phyloP scores from a whole-genome alignment of 2,113 vertebrate species.

The Gallinago media region DNA sequence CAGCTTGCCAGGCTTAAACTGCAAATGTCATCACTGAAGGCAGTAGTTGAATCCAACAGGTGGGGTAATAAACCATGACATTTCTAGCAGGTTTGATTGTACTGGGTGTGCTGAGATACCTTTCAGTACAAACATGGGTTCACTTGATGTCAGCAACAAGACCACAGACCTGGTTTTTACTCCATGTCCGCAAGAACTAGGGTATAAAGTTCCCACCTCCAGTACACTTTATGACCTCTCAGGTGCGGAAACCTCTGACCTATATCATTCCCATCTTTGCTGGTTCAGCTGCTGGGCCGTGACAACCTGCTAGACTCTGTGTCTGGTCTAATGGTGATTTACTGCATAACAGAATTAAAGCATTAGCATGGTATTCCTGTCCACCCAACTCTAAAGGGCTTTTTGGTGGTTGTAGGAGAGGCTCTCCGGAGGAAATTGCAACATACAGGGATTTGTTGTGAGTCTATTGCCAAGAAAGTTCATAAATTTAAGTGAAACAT shows the following conservation, averaged over 20 bases:
- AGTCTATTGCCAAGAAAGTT: constrained; percentile 34
- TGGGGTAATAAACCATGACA: constrained; percentile 52
- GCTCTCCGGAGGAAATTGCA: constrained; percentile 56
- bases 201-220: constrained; percentile 49
- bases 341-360: constrained; percentile 63
- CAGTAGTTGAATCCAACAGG: constrained; percentile 49
- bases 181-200: neutral
- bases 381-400: constrained; percentile 36
- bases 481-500: constrained; percentile 54
- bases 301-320: constrained; percentile 57
- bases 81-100: constrained; percentile 49
- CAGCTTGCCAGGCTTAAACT: neutral
- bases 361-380: constrained; percentile 51
- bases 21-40: constrained; percentile 14
- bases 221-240: constrained; percentile 55
- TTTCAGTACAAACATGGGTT: constrained; percentile 25
- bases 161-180: neutral
- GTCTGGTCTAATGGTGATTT: constrained; percentile 66
- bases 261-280: constrained; percentile 61
- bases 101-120: neutral
- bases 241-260: constrained; percentile 55
- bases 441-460: constrained; percentile 52
- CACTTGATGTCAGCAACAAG: constrained; percentile 13
- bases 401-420: constrained; percentile 18
- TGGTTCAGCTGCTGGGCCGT: constrained; percentile 63